phyloP scores from a whole-genome alignment of 2,113 vertebrate genomes.

The Cyprinodon tularosa region DNA sequence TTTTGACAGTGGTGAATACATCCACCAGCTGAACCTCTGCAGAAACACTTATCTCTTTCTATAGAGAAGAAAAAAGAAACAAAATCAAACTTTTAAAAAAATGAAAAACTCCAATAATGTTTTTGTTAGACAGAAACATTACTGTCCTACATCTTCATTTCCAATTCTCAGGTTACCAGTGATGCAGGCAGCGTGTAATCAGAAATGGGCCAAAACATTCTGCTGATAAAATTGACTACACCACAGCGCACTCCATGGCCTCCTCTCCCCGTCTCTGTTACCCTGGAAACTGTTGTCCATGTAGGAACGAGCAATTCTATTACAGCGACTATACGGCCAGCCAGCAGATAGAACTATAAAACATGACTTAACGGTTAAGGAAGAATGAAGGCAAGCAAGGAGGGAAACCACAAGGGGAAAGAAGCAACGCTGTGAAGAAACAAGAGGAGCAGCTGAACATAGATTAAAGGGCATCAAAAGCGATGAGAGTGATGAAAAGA shows the following conservation, averaged over 20 bases:
- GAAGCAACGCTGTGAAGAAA: conserved; percentile 14
- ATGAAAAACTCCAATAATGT: conserved; percentile 30
- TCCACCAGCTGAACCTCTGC: conserved; percentile 52
- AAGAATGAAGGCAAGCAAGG: conserved; percentile 30
- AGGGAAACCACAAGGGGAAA: conserved; percentile 23
- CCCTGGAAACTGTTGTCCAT: conserved; percentile 82
- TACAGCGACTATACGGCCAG: conserved; percentile 51
- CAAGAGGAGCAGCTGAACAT: conserved; percentile 28
- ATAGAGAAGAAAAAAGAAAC: conserved; percentile 25
- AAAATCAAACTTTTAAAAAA: conserved; percentile 28
- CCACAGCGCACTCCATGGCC: conserved; percentile 55
- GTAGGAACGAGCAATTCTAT: conserved; percentile 79
- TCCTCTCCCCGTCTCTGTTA: conserved; percentile 73
- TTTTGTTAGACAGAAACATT: conserved; percentile 37
- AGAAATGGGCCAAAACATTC: conserved; percentile 71
- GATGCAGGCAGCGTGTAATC: conserved; percentile 41
- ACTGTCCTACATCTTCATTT: conserved; percentile 42
- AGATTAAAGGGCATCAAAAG: conserved; percentile 38
- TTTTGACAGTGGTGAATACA: conserved; percentile 44
- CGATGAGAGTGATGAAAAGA: conserved; percentile 26
- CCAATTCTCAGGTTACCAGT: conserved; percentile 45
- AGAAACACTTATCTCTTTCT: conserved; percentile 25
- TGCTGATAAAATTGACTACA: conserved; percentile 73
- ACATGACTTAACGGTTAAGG: conserved; percentile 69
- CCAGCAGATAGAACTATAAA: conserved; percentile 75